phyloP scores from a whole-genome alignment of 1,140 invertebrate species.

The Pseudomyrmex pallidus region DNA sequence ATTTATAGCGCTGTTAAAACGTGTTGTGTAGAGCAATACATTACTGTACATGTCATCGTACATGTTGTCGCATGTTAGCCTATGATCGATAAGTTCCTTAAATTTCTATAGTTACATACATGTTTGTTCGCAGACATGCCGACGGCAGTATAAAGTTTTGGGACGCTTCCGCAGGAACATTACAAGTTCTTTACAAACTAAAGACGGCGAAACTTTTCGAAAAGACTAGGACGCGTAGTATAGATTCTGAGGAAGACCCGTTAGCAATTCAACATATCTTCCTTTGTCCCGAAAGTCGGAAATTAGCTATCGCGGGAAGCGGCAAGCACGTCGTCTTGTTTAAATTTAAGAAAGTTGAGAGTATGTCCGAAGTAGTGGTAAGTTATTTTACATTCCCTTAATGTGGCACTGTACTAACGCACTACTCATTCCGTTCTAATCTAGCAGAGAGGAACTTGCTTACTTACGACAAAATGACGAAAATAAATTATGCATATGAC shows the following conservation, averaged over 20 bases:
- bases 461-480: neutral
- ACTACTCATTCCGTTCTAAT: neutral
- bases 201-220: constrained; percentile 98
- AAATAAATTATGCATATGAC: neutral
- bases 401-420: neutral
- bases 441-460: neutral
- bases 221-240: constrained; percentile 86
- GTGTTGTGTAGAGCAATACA: too few relatives aligned
- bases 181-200: constrained; percentile 98
- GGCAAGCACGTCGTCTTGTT: constrained; percentile 97
- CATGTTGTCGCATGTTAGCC: neutral
- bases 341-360: constrained; percentile 97
- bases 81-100: constrained; percentile 45
- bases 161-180: constrained; percentile 96
- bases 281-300: constrained; percentile 96
- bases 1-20: constrained; percentile 13
- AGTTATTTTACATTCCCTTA: constrained; percentile 77
- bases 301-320: constrained; percentile 95
- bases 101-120: constrained; percentile 28
- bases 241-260: constrained; percentile 92
- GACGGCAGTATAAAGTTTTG: constrained; percentile 99
- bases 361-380: constrained; percentile 93
- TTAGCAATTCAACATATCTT: constrained; percentile 97
- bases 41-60: neutral
- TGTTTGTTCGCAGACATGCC: constrained; percentile 90